Percentiles rank a stretch among this genome's conserved stretches.
phyloP scores from a whole-genome alignment of 2,113 vertebrate genomes.

The Salvelinus namaycush region DNA sequence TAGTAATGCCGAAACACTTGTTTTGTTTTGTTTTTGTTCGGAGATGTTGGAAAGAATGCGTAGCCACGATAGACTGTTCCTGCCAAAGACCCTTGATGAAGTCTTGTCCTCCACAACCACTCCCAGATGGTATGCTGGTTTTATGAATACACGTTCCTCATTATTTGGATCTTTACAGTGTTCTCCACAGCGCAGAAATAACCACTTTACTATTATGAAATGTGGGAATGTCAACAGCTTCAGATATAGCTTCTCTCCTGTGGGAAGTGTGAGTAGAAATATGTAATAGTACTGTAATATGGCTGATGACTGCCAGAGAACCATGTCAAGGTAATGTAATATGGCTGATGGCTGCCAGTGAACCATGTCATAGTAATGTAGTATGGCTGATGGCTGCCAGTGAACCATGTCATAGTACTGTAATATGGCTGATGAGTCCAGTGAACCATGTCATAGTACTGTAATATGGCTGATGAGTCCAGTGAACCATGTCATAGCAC shows the following conservation, averaged over 20 bases:
- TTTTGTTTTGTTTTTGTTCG: constrained; percentile 72
- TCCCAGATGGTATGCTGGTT: constrained; percentile 81
- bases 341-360: too few relatives aligned
- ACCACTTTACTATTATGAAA: constrained; percentile 55
- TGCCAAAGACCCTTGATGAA: constrained; percentile 86
- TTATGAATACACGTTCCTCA: constrained; percentile 71
- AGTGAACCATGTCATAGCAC: too few relatives aligned
- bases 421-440: too few relatives aligned
- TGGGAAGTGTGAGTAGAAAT: constrained; percentile 38
- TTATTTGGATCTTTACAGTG: constrained; percentile 67
- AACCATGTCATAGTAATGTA: too few relatives aligned
- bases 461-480: too few relatives aligned
- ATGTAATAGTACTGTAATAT: constrained; percentile 40
- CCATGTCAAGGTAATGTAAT: neutral
- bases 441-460: too few relatives aligned
- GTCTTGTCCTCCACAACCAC: constrained; percentile 82
- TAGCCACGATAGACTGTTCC: constrained; percentile 84
- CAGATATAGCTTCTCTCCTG: constrained; percentile 41
- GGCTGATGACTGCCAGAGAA: constrained; percentile 13
- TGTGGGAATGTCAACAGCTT: constrained; percentile 65
- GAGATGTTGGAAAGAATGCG: constrained; percentile 82
- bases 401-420: too few relatives aligned
- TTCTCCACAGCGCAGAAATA: constrained; percentile 56
- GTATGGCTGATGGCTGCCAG: too few relatives aligned
- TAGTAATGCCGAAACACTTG: constrained; percentile 54